Evolutionary conservation across 1,140 invertebrate genomes (phyloP), one percentile per base, ranked within the genome.

Genomic region (Drosophila arawakana): DNA sequence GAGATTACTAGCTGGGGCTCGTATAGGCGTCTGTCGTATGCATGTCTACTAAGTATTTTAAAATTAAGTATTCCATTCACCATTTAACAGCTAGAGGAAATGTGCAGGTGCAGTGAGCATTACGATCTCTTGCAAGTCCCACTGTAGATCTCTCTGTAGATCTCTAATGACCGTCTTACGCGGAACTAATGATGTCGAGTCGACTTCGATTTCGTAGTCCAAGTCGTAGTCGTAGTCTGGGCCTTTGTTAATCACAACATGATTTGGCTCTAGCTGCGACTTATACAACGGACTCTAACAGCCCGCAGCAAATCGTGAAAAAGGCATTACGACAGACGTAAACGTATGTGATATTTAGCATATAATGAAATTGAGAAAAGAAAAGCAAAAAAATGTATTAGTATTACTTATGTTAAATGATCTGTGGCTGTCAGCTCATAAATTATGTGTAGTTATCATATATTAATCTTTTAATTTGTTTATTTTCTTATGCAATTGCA

Each of bases 401-500:
- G 43, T 55, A 63, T 39, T 13, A 15, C 18, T 15, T 30, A 7
- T 35, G 10, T n/a, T 62, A 62, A 73, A 67, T 54, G 70, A 59
- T 68, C 25, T 61, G 63, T 69, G 55, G 62, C 63, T 49, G 52
- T 49, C 68, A 55, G 65, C 46, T 76, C 72, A 73, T 88, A 79
- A 86, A 79, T 85, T 70, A 82, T 66, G 75, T 43, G 60, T 81
- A 81, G 78, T 86, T 86, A 71, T 39, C 67, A 67, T 70, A 39
- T 41, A 63, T 69, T 21, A 44, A 60, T 65, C 63, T 34, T 15
- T 59, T 61, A 47, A 59, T 61, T 58, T 13, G 44, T 13, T 57
- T 46, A 67, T 74, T 75, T 41, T 54, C 62, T 60, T 44, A 60
- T 75, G 39, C 57, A 68, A 96, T 78, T 89, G 69, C 96, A 98